A percentile compares a stretch with the other conserved stretches of the same genome.
Evolutionary conservation across 1,140 invertebrate species (phyloP).

Genomic region (Lasioglossum baleicum): DNA sequence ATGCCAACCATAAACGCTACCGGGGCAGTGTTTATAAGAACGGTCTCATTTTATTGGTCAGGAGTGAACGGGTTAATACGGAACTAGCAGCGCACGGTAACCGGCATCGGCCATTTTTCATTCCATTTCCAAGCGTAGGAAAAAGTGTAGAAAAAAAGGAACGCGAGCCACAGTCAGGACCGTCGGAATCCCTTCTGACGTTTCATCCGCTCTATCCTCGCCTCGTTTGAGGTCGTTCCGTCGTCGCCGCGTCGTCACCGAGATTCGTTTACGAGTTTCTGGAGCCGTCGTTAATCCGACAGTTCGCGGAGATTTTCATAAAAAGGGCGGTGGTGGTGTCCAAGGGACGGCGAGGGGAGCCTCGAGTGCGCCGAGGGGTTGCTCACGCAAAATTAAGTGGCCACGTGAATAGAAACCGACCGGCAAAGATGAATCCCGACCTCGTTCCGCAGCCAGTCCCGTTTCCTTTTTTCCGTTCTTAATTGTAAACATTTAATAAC

Average conservation of each 20-base stretch:
- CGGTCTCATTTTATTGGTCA: too few relatives aligned
- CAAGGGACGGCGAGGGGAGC: neutral
- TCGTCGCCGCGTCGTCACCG: neutral
- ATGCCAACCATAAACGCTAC: too few relatives aligned
- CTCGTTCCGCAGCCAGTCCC: neutral
- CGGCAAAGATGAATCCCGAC: neutral
- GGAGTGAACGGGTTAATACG: too few relatives aligned
- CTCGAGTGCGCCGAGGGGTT: neutral
- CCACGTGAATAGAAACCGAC: constrained; percentile 7
- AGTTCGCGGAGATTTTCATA: neutral
- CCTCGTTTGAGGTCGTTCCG: neutral
- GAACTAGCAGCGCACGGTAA: too few relatives aligned
- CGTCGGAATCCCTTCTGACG: neutral
- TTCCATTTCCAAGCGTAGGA: too few relatives aligned
- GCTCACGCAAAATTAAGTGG: constrained; percentile 27
- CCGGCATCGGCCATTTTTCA: neutral
- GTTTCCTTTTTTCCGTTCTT: neutral
- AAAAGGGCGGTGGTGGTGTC: neutral
- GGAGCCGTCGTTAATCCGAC: neutral
- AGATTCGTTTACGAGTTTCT: neutral
- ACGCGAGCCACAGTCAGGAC: neutral
- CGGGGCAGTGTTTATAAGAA: too few relatives aligned
- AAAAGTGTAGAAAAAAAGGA: neutral
- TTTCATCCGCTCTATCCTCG: neutral
- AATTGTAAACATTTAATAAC: too few relatives aligned